Base-by-base conservation (phyloP, 37 sponge, comb jelly and placozoan genomes). In the Amphimedon queenslandica region DNA sequence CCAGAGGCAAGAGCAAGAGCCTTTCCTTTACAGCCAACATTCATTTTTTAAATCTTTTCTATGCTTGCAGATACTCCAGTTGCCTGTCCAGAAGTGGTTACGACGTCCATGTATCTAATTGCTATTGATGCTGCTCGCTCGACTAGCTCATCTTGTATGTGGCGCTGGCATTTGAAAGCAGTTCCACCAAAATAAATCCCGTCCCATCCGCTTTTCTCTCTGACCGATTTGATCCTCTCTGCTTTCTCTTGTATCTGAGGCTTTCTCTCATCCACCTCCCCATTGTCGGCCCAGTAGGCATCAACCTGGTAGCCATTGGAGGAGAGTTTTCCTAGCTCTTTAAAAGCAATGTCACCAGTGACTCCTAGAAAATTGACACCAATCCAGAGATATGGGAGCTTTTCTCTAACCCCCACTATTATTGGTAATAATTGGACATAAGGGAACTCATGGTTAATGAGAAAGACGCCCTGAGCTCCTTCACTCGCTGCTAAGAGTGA, bases 271-370 rank as follows among this genome's bases (percentile, higher is more conserved):
- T 72, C 60, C 32, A 72, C 56, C 6, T 25, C 27, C 4, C 58
- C 73, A 72, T 72, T 57, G 39, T 72, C 73, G 3, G 73, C 73
- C 73, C 73, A 72, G 58, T 72, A 72, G 2, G 73, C 73, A 72
- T 72, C 73, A 27, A 72, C 60, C 33, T 13, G 20, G 28, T 5
- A 29, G 2, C 73, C 73, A 21, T 55, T 55, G 8, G 53, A 28
- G 6, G 71, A 34, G 16, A 70, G 30, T n/a, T 70, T 24, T 42
- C 71, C 71, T 24, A 70, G 53, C 23, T 42, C 5, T 25, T 6
- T 6, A 70, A 70, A 70, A 20, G 71, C 71, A 8, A 42, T 6
- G 5, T 11, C n/a, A n/a, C 53, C 71, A n/a, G 23, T 57, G 10
- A 56, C 37, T 3, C 73, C 73, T 3, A 72, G 73, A 32, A 72